Percentiles rank a stretch among this genome's conserved stretches.
Evolutionary conservation across 2,888 invertebrate species (phyloP).

Genomic region (Elgonia sp.): DNA sequence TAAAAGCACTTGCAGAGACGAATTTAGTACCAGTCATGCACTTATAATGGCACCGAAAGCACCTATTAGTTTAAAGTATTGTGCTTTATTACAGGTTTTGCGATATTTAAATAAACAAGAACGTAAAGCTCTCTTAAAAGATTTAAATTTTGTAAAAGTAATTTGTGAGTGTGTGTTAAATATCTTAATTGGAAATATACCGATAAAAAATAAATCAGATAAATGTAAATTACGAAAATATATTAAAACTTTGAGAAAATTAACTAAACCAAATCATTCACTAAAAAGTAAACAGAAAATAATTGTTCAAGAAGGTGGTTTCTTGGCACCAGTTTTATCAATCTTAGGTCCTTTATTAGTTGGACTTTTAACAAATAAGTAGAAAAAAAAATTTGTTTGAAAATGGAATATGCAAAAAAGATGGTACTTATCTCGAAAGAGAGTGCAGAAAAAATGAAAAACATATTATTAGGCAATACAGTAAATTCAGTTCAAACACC

Average conservation of each 20-base stretch:
- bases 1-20: not conserved
- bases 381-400: too few relatives aligned
- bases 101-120: too few relatives aligned
- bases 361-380: not conserved
- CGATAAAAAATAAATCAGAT: not conserved
- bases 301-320: conserved; percentile 37
- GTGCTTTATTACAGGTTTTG: conserved; percentile 9
- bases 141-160: not conserved
- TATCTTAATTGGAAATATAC: conserved; percentile 27
- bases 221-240: conserved; percentile 18
- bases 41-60: not conserved
- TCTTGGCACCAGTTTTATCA: not conserved
- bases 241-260: conserved; percentile 19
- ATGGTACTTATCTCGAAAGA: not conserved
- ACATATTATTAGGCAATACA: not conserved
- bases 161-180: conserved; percentile 45
- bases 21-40: conserved; percentile 5
- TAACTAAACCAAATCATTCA: not conserved
- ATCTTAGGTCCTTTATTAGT: not conserved
- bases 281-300: conserved; percentile 14
- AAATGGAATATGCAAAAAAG: conserved; percentile 5
- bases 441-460: not conserved
- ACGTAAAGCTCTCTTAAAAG: too few relatives aligned
- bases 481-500: conserved; percentile 23
- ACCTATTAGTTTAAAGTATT: conserved; percentile 7